phyloP scores from a whole-genome alignment of 2,113 vertebrate species.

The Stigmatopora nigra region DNA sequence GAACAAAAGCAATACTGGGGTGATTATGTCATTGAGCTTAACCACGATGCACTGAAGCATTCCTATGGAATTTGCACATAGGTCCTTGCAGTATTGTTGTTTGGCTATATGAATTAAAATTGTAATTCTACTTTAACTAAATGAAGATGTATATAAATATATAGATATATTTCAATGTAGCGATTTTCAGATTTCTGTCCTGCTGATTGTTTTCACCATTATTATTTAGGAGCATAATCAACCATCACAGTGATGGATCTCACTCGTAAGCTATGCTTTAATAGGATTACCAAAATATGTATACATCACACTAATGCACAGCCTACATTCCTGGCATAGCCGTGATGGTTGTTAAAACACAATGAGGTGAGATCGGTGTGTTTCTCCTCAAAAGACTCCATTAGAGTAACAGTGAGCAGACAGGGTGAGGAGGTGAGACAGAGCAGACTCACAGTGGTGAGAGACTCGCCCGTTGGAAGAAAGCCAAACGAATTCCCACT shows the following conservation, averaged over 20 bases:
- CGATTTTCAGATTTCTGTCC: not conserved
- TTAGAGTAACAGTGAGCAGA: conserved; percentile 76
- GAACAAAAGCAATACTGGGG: not conserved
- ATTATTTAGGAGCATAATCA: not conserved
- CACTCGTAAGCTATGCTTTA: conserved; percentile 44
- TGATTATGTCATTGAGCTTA: not conserved
- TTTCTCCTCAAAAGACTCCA: conserved; percentile 60
- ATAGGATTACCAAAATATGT: conserved; percentile 65
- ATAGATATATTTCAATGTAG: too few species aligned
- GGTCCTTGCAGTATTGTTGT: not conserved
- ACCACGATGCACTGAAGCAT: not conserved
- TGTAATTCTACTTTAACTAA: not conserved
- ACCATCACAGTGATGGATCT: conserved; percentile 33
- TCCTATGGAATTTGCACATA: not conserved
- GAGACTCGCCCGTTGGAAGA: conserved; percentile 43
- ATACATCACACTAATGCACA: conserved; percentile 62
- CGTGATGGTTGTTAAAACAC: conserved; percentile 60
- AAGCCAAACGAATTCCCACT: conserved; percentile 23
- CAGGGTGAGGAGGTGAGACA: conserved; percentile 69
- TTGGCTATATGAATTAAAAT: too few species aligned
- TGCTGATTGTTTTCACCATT: not conserved
- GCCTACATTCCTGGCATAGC: conserved; percentile 67
- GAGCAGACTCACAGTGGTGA: conserved; percentile 53
- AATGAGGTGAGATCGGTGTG: conserved; percentile 62
- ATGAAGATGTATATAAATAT: not conserved